These are phyloP conservation scores for Meloe dianella DNA, from an alignment of 2,888 invertebrate species.

Conservation along the genomic window DNA sequence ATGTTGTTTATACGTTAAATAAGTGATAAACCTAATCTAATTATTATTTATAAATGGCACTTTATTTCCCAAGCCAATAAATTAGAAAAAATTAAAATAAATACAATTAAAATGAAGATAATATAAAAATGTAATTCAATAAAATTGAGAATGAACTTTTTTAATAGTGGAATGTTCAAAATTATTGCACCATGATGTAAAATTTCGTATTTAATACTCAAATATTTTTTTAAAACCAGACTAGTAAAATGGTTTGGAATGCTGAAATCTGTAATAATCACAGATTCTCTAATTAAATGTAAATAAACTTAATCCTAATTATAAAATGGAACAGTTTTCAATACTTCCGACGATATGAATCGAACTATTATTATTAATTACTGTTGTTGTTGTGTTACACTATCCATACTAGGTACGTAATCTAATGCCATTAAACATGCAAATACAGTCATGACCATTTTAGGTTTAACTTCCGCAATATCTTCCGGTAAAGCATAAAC, in stretches of 20 bases:
- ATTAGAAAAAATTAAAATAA: constrained; percentile 21
- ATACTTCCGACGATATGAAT: constrained; percentile 15
- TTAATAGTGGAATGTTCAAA: constrained; percentile 22
- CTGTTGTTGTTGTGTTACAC: constrained; percentile 40
- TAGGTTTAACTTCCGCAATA: constrained; percentile 96
- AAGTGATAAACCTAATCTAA: constrained; percentile 13
- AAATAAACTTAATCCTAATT: constrained; percentile 19
- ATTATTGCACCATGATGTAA: constrained; percentile 29
- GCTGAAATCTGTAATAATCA: constrained; percentile 34
- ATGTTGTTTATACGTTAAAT: constrained; percentile 26
- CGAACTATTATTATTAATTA: constrained; percentile 35
- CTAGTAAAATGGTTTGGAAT: constrained; percentile 40
- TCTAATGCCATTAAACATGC: constrained; percentile 98
- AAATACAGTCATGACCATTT: constrained; percentile 99
- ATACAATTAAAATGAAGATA: constrained; percentile 17
- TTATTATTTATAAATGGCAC: constrained; percentile 48
- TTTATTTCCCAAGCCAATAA: constrained; percentile 40
- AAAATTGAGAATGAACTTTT: constrained; percentile 21
- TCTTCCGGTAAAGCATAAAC: constrained; percentile 99
- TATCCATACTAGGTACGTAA: constrained; percentile 89
- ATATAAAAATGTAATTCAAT: too few species aligned
- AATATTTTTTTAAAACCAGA: constrained; percentile 32
- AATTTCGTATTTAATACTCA: constrained; percentile 12
- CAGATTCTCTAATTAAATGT: constrained; percentile 22
- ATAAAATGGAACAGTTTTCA: constrained; percentile 13